Percentiles rank a stretch among this genome's conserved stretches.
Evolutionary conservation across 2,888 invertebrate genomes (phyloP).

Genomic region (Leptopilina syphax): DNA sequence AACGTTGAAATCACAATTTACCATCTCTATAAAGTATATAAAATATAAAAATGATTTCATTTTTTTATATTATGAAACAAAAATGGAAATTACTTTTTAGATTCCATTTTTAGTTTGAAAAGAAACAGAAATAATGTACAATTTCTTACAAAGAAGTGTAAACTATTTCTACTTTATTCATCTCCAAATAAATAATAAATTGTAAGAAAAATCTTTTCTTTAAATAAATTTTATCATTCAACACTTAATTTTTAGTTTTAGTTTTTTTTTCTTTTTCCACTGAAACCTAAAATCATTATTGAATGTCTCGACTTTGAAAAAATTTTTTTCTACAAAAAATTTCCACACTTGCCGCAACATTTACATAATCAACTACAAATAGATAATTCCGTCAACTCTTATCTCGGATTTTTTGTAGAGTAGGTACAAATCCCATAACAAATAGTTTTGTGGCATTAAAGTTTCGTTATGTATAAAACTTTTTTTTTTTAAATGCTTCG

Average conservation of each 20-base stretch:
- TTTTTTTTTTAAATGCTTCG: conserved; percentile 5
- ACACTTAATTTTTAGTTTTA: background rate
- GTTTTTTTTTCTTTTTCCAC: background rate
- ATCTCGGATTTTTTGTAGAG: background rate
- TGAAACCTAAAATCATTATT: background rate
- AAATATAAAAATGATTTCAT: too few species aligned
- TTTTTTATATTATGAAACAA: too few species aligned
- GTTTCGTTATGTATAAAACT: background rate
- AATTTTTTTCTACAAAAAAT: background rate
- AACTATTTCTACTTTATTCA: too few species aligned
- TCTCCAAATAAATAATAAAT: background rate
- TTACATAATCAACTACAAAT: conserved; percentile 5
- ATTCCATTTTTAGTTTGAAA: too few species aligned
- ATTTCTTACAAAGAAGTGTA: too few species aligned
- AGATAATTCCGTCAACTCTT: conserved; percentile 19
- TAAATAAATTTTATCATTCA: background rate
- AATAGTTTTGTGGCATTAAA: background rate
- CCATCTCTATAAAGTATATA: too few species aligned
- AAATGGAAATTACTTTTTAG: too few species aligned
- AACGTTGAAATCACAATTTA: too few species aligned
- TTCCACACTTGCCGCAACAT: conserved; percentile 8
- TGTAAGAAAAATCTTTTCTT: background rate
- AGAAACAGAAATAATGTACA: too few species aligned
- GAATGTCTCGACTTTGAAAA: background rate
- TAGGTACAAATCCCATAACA: background rate